Base-by-base conservation (phyloP, 2,113 vertebrate genomes). In the Corythoichthys haematopterus region DNA sequence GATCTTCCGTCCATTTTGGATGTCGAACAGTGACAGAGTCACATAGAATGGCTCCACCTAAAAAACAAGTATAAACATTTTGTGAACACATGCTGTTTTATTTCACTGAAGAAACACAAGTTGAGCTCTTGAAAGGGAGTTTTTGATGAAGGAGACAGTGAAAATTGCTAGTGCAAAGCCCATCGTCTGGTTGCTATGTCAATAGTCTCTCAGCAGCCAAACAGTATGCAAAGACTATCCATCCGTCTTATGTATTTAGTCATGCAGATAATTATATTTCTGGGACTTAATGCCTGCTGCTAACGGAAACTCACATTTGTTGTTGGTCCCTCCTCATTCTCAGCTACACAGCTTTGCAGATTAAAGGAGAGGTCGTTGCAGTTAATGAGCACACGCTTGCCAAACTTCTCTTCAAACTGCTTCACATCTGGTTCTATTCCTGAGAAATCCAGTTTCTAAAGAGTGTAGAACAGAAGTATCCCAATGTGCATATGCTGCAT, bases 21-120 rank as follows among this genome's bases (percentile, higher is more conserved):
- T 94, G 79, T 99, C 97, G 53, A 99, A 99, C 40, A 99, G 84
- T 1, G 95, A 97, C 60, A 99, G 80, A 0, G 95, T 96, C 83
- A 99, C 93, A 69, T 96, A 99, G 84, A 99, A 99, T 47, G 97
- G 97, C 77, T 99, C 97, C 67, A 99, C 96, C 97, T 99, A 84
- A 33, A 76, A 47, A 72, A 6, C 38, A 66, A 65, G 63, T 4
- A 51, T 33, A 35, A 37, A 64, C 8, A 66, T 15, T 33, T 64
- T 64, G 38, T 45, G 60, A 62, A 12, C 37, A 61, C 38, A 47
- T 33, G 28, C 4, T 43, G 40, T 47, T 35, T 13, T n/a, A 51
- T 65, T 60, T 73, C 38, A 66, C 47, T 47, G 47, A 64, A 77
- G 60, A 36, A 78, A 81, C 77, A 83, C 80, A 74, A 83, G 82